Percentiles rank a stretch among this genome's conserved stretches.
These are phyloP conservation scores for Salvelinus fontinalis DNA, from an alignment of 2,113 vertebrate species.

Conservation along the genomic window DNA sequence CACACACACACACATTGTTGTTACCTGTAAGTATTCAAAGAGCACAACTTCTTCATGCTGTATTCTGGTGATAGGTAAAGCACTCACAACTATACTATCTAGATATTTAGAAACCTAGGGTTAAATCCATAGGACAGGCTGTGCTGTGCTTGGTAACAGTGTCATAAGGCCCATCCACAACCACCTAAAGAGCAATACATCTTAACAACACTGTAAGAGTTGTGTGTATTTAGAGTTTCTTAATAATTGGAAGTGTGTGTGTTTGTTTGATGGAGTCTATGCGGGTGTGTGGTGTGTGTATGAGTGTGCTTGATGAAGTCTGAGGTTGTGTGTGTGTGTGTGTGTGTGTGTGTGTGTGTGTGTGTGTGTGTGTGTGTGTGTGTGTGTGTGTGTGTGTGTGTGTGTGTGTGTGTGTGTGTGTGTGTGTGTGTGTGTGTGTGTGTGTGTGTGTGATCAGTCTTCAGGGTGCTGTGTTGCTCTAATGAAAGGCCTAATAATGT, in stretches of 20 bases:
- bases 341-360: slow-evolving; percentile 3
- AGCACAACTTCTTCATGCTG: neutral
- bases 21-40: neutral
- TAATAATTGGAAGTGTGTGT: neutral
- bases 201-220: neutral
- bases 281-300: neutral
- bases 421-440: slow-evolving; percentile 1
- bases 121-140: neutral
- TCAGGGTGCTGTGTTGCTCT: slow-evolving; percentile 49
- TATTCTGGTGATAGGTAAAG: neutral
- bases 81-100: neutral
- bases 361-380: slow-evolving; percentile 4
- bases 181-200: neutral
- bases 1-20: neutral
- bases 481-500: slow-evolving; percentile 87
- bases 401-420: neutral
- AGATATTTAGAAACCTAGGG: neutral
- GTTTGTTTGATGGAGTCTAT: no score
- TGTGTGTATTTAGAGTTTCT: no score
- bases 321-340: neutral
- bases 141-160: neutral
- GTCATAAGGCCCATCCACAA: neutral
- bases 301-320: neutral
- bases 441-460: slow-evolving; percentile 39
- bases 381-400: neutral